Evolutionary conservation across 2,888 invertebrate genomes (phyloP).

Genomic region (Amphiduros pacificus): DNA sequence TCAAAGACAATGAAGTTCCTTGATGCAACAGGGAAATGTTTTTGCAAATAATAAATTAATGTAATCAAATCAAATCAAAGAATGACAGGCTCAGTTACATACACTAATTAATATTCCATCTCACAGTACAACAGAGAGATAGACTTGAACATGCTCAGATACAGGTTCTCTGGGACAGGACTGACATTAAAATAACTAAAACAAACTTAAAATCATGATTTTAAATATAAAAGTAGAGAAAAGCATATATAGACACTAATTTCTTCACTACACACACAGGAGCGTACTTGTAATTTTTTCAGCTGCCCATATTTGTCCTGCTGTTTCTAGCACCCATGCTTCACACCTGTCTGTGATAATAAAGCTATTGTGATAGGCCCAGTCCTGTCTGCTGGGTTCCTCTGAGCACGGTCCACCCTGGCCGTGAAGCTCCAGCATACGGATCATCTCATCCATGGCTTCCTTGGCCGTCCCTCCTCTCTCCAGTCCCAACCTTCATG

Average conservation of each 20-base stretch:
- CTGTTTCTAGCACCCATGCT: constrained; percentile 80
- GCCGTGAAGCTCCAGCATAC: constrained; percentile 70
- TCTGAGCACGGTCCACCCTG: constrained; percentile 74
- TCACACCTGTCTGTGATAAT: constrained; percentile 72
- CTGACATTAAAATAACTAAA: no score
- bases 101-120: no score
- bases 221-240: no score
- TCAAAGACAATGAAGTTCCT: no score
- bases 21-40: no score
- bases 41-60: no score
- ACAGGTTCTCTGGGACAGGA: no score
- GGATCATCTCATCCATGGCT: constrained; percentile 71
- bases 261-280: neutral
- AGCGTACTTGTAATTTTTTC: constrained; percentile 67
- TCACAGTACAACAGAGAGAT: no score
- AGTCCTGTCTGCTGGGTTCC: constrained; percentile 68
- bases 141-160: no score
- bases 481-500: constrained; percentile 73
- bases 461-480: constrained; percentile 69
- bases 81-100: no score
- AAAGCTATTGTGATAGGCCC: constrained; percentile 78
- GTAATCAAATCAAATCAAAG: no score
- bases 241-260: neutral
- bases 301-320: constrained; percentile 78
- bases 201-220: no score